Evolutionary conservation across 2,113 vertebrate genomes (phyloP).

Genomic region (Reinhardtius hippoglossoides): DNA sequence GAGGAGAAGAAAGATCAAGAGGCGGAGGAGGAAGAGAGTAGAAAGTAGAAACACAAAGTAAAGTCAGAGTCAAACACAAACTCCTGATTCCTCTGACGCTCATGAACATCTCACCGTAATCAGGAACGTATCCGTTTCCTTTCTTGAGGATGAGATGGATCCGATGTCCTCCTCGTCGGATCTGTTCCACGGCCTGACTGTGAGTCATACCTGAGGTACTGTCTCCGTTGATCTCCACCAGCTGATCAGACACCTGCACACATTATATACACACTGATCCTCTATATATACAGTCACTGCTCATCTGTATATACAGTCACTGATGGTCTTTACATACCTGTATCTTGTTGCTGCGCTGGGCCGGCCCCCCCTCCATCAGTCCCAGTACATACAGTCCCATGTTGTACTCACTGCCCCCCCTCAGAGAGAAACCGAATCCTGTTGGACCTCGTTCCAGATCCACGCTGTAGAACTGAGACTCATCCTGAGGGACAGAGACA

Average conservation of each 20-base stretch:
- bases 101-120: slow-evolving; percentile 79
- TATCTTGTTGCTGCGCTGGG: slow-evolving; percentile 85
- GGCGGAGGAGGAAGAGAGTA: background rate
- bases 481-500: slow-evolving; percentile 31
- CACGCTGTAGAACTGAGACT: slow-evolving; percentile 81
- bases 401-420: slow-evolving; percentile 86
- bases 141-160: slow-evolving; percentile 85
- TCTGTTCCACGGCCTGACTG: slow-evolving; percentile 86
- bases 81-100: background rate
- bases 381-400: slow-evolving; percentile 84
- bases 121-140: slow-evolving; percentile 86
- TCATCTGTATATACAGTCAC: too few relatives aligned
- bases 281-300: background rate
- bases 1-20: too few relatives aligned
- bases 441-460: slow-evolving; percentile 83
- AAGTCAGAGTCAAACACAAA: background rate
- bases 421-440: slow-evolving; percentile 88
- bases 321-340: slow-evolving; percentile 71
- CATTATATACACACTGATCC: background rate
- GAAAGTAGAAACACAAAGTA: slow-evolving; percentile 1
- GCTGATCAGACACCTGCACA: slow-evolving; percentile 85
- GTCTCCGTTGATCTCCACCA: slow-evolving; percentile 88
- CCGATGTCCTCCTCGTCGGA: slow-evolving; percentile 81
- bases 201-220: slow-evolving; percentile 86
- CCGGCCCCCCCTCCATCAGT: slow-evolving; percentile 87